These are phyloP conservation scores for Neosilurus mollespiculum DNA, from an alignment of 2,797 vertebrate species.

Conservation along the genomic window DNA sequence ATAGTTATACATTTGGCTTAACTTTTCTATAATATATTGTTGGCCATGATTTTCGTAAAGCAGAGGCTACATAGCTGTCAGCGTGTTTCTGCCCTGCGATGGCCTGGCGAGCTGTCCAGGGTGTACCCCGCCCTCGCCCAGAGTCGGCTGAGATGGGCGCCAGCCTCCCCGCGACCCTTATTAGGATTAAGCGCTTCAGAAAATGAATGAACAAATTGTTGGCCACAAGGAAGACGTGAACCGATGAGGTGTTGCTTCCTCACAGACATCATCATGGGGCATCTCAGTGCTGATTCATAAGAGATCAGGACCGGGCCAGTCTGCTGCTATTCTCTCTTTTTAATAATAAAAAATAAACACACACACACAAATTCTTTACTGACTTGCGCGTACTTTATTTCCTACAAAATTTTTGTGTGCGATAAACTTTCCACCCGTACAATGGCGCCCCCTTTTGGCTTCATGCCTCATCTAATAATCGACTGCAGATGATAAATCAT, in stretches of 20 bases:
- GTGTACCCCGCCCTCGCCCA: too few relatives aligned
- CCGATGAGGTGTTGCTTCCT: not conserved
- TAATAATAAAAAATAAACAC: not conserved
- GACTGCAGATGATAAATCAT: not conserved
- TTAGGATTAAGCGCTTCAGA: too few relatives aligned
- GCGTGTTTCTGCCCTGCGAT: too few relatives aligned
- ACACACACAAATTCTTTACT: not conserved
- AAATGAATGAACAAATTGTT: not conserved
- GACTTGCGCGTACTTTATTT: slow-evolving; percentile 58
- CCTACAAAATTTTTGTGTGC: slow-evolving; percentile 59
- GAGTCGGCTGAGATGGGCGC: too few relatives aligned
- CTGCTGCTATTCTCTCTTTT: not conserved
- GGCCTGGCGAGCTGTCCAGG: too few relatives aligned
- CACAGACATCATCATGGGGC: not conserved
- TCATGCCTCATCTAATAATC: slow-evolving; percentile 59
- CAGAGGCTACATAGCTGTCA: too few relatives aligned
- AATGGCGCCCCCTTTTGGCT: slow-evolving; percentile 50
- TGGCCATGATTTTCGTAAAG: too few relatives aligned
- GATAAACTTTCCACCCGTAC: not conserved
- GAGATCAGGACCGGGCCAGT: too few relatives aligned
- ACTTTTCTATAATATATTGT: too few relatives aligned
- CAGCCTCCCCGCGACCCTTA: too few relatives aligned
- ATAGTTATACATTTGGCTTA: too few relatives aligned
- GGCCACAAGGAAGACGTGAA: not conserved
- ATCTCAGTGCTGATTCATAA: not conserved